Evolutionary conservation across 2,888 invertebrate species (phyloP).

Genomic region (Taenaris catops): DNA sequence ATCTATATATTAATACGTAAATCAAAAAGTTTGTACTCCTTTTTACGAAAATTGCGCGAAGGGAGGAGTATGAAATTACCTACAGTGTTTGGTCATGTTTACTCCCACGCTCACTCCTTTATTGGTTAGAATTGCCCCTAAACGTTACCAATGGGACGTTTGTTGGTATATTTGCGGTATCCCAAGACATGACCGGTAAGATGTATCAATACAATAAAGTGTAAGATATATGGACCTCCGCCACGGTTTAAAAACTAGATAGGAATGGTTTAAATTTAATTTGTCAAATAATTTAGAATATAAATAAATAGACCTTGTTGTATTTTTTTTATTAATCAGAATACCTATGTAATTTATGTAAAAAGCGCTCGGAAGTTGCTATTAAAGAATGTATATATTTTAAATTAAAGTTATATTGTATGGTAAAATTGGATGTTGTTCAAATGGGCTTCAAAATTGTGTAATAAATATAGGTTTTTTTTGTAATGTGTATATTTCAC

Average conservation of each 20-base stretch:
- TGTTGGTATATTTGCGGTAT: slow-evolving; percentile 70
- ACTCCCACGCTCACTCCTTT: slow-evolving; percentile 68
- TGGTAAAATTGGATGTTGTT: not conserved
- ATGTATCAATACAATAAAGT: slow-evolving; percentile 52
- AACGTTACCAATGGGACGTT: slow-evolving; percentile 74
- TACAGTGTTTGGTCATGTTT: slow-evolving; percentile 43
- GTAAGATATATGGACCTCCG: slow-evolving; percentile 49
- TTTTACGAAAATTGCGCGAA: slow-evolving; percentile 19
- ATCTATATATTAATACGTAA: slow-evolving; percentile 15
- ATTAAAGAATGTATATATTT: not conserved
- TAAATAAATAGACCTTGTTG: slow-evolving; percentile 12
- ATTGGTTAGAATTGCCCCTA: slow-evolving; percentile 75
- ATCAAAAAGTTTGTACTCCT: no score
- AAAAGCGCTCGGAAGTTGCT: slow-evolving; percentile 15
- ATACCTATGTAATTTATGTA: slow-evolving; percentile 15
- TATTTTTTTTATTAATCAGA: slow-evolving; percentile 15
- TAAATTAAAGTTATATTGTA: not conserved
- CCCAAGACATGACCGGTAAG: slow-evolving; percentile 47
- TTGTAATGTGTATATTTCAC: not conserved
- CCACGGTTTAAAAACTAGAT: slow-evolving; percentile 24
- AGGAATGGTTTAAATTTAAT: slow-evolving; percentile 25
- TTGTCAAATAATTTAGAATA: slow-evolving; percentile 19
- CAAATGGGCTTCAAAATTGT: not conserved
- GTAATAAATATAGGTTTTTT: not conserved
- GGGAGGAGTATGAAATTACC: slow-evolving; percentile 32